phyloP scores from a whole-genome alignment of 2,888 invertebrate genomes.

The Patella depressa region DNA sequence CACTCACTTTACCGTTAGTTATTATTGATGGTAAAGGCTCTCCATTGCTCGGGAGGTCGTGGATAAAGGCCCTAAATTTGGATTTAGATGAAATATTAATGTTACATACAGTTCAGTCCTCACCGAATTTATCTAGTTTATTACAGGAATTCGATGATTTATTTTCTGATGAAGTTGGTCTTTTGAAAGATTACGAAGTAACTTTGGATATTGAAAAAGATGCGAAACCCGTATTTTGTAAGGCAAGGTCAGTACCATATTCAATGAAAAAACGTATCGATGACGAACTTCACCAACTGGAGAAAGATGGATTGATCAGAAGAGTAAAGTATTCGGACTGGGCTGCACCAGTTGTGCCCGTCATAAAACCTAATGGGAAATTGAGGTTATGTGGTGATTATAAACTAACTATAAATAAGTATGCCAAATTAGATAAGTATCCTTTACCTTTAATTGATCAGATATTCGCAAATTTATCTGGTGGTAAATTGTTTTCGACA shows the following conservation, averaged over 20 bases:
- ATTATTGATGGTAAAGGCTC: not conserved
- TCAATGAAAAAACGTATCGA: slow-evolving; percentile 1
- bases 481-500: not conserved
- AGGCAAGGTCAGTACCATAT: not conserved
- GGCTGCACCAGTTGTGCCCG: not conserved
- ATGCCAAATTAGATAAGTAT: no score
- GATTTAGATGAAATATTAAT: no score
- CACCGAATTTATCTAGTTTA: not conserved
- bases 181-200: not conserved
- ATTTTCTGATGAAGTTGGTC: not conserved
- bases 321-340: not conserved
- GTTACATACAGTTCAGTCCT: no score
- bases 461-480: not conserved
- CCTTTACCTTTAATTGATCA: not conserved
- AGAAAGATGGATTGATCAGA: not conserved
- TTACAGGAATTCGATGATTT: not conserved
- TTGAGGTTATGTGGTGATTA: no score
- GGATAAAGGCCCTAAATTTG: no score
- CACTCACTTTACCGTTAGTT: not conserved
- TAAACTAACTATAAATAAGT: no score
- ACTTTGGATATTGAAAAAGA: not conserved
- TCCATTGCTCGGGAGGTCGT: not conserved
- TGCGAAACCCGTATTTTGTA: not conserved
- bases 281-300: not conserved
- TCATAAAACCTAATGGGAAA: not conserved